Conservation (phyloP, 2,113 vertebrate genomes). For the Lycaon pictus region DNA sequence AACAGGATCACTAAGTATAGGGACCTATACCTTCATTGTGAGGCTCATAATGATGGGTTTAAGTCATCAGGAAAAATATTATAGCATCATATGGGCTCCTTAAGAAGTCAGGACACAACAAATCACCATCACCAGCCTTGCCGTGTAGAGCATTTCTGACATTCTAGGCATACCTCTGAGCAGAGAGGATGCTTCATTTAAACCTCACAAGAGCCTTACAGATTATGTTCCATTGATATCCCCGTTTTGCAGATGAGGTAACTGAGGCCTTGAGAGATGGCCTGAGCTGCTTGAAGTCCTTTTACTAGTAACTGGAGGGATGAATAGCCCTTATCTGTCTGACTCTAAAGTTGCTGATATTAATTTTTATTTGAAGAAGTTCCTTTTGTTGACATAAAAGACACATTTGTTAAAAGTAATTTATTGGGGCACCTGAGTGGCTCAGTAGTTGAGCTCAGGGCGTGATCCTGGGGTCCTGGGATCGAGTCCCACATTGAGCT, state of each 20-base stretch:
- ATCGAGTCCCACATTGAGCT: no score
- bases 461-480: no score
- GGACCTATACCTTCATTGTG: background rate
- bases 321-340: background rate
- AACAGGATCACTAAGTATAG: background rate
- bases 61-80: background rate
- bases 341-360: background rate
- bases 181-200: background rate
- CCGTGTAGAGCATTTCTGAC: background rate
- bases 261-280: background rate
- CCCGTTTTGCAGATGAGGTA: background rate
- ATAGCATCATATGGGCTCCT: fast-evolving
- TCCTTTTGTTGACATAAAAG: background rate
- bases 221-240: background rate
- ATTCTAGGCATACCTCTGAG: no score
- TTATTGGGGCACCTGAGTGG: no score
- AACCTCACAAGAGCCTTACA: background rate
- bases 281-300: background rate
- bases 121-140: no score
- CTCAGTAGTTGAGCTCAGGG: no score
- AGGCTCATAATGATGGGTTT: background rate
- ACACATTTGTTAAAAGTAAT: background rate
- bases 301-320: background rate
- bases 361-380: background rate
- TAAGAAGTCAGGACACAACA: background rate